phyloP scores from a whole-genome alignment of 2,113 vertebrate genomes.

The Lamprotornis superbus region DNA sequence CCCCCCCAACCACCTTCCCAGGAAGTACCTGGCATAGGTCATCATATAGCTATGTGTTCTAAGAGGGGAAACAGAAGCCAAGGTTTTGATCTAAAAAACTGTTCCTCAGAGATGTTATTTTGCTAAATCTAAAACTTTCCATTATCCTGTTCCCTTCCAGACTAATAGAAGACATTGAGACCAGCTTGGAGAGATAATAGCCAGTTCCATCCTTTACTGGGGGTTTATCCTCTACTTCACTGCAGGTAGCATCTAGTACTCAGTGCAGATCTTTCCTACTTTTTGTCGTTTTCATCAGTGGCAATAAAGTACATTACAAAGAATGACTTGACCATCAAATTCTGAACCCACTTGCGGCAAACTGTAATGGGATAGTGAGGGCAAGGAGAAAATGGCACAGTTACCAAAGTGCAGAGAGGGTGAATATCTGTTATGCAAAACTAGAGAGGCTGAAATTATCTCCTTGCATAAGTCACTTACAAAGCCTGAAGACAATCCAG shows the following conservation, averaged over 20 bases:
- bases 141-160: not conserved
- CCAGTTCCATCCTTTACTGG: not conserved
- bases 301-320: slow-evolving; percentile 23
- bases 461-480: not conserved
- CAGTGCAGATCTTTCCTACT: not conserved
- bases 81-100: not conserved
- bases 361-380: not conserved
- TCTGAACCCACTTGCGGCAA: slow-evolving; percentile 46
- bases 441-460: not conserved
- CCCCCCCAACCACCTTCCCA: not conserved
- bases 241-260: not conserved
- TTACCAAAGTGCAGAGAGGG: not conserved
- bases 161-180: not conserved
- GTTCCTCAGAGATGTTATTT: not conserved
- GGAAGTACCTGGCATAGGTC: slow-evolving; percentile 23
- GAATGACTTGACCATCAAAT: slow-evolving; percentile 39
- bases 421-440: not conserved
- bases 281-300: not conserved
- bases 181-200: not conserved
- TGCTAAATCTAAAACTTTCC: not conserved
- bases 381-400: not conserved
- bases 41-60: not conserved
- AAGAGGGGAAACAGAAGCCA: not conserved
- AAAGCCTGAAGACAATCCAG: not conserved
- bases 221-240: not conserved